Conservation (phyloP, 2,888 invertebrate genomes). For the Anthrax anthrax region DNA sequence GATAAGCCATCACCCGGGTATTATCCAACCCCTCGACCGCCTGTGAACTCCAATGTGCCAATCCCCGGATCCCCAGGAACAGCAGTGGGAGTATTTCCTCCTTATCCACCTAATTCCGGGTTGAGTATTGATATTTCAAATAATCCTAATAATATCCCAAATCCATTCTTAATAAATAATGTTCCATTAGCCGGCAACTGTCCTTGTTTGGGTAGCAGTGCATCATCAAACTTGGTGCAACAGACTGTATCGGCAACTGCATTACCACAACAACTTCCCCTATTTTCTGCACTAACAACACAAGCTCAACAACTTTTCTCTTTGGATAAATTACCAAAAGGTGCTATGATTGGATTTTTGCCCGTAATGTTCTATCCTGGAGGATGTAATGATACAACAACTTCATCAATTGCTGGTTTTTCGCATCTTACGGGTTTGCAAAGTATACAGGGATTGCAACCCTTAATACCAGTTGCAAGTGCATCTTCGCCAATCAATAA, state of each 20-base stretch:
- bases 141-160: constrained; percentile 33
- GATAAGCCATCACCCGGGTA: constrained; percentile 15
- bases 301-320: constrained; percentile 20
- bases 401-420: constrained; percentile 26
- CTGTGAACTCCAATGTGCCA: constrained; percentile 19
- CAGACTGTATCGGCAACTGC: constrained; percentile 23
- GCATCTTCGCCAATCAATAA: background rate
- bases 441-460: constrained; percentile 8
- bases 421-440: constrained; percentile 13
- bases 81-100: constrained; percentile 35
- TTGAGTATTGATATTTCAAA: constrained; percentile 17
- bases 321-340: constrained; percentile 38
- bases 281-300: constrained; percentile 27
- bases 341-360: constrained; percentile 49
- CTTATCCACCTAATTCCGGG: constrained; percentile 29
- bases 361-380: constrained; percentile 59
- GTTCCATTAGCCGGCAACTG: constrained; percentile 47
- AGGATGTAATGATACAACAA: constrained; percentile 37
- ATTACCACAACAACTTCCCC: constrained; percentile 25
- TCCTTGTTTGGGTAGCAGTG: constrained; percentile 44
- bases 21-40: constrained; percentile 15
- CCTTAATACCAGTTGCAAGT: constrained; percentile 4
- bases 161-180: constrained; percentile 41
- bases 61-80: constrained; percentile 20
- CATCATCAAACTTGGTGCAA: constrained; percentile 34